A percentile compares a stretch with the other conserved stretches of the same genome.
phyloP scores from a whole-genome alignment of 2,797 vertebrate species.

The Eremophila alpestris region DNA sequence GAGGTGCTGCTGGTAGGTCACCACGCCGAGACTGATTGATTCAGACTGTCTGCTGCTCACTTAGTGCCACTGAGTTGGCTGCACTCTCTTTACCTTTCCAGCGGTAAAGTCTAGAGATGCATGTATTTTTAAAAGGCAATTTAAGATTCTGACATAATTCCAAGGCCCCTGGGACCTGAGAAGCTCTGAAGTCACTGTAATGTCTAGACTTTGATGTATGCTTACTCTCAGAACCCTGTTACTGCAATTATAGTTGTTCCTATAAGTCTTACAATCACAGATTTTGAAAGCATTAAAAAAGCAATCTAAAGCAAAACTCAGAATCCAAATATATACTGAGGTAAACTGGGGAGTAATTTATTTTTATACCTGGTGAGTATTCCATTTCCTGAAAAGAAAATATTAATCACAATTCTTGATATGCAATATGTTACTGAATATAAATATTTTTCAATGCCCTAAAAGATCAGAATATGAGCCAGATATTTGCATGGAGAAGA shows the following conservation, averaged over 20 bases:
- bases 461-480: not conserved
- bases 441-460: not conserved
- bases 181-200: not conserved
- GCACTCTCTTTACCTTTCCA: slow-evolving; percentile 19
- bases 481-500: not conserved
- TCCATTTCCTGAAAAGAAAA: not conserved
- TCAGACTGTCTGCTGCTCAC: slow-evolving; percentile 32
- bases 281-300: not conserved
- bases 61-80: not conserved
- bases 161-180: not conserved
- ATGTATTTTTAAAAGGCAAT: not conserved
- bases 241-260: not conserved
- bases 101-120: not conserved
- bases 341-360: not conserved
- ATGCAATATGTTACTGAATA: not conserved
- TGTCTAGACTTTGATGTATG: not conserved
- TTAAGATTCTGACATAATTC: slow-evolving; percentile 39
- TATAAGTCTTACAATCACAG: not conserved
- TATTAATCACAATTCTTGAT: not conserved
- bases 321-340: not conserved
- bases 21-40: not conserved
- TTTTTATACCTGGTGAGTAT: not conserved
- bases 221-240: not conserved
- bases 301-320: not conserved
- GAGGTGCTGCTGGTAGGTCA: not conserved